Percentiles rank a stretch among this genome's conserved stretches.
phyloP scores from a whole-genome alignment of 92 coral and sea anemone genomes.

The Hydrozoanthus gracilis region DNA sequence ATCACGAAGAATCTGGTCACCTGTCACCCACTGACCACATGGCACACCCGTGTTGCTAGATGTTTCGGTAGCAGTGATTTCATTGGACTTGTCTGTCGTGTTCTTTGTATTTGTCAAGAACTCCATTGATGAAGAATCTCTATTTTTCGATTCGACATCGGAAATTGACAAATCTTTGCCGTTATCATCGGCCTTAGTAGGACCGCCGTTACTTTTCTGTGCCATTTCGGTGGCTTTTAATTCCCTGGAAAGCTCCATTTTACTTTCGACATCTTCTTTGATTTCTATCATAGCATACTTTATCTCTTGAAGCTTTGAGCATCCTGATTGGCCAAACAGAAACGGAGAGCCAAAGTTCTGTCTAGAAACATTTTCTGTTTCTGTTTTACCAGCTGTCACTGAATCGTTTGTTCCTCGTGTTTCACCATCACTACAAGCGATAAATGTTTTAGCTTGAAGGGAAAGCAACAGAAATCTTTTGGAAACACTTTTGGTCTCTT shows the following conservation, averaged over 20 bases:
- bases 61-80: neutral
- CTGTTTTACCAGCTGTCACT: neutral
- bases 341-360: neutral
- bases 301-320: conserved; percentile 11
- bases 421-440: too few relatives aligned
- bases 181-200: neutral
- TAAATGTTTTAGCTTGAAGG: neutral
- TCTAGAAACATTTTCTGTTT: neutral
- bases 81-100: neutral
- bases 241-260: neutral
- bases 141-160: neutral
- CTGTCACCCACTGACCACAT: conserved; percentile 14
- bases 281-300: conserved; percentile 20
- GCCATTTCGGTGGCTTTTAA: neutral
- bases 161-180: neutral
- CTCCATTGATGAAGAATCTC: neutral
- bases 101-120: neutral
- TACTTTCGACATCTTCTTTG: neutral
- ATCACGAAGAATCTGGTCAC: conserved; percentile 1
- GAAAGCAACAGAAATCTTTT: neutral
- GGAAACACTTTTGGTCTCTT: neutral
- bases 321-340: neutral
- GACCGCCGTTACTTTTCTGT: neutral
- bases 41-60: neutral
- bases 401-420: neutral